phyloP scores from a whole-genome alignment of 2,888 invertebrate species.

The Yponomeuta evonymella region DNA sequence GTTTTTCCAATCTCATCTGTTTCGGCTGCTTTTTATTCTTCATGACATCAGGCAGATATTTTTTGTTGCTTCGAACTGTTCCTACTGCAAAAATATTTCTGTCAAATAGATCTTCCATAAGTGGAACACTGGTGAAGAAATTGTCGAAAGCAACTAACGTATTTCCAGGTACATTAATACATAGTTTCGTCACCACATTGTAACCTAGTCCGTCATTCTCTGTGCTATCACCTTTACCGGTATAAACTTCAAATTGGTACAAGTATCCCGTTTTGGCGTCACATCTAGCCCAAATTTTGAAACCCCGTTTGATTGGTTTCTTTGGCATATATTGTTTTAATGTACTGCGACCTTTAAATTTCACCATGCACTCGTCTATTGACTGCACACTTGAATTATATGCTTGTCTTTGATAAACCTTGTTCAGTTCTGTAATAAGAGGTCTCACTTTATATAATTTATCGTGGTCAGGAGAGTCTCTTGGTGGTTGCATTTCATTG shows the following conservation, averaged over 20 bases:
- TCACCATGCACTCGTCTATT: conserved; percentile 32
- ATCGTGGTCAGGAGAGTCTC: conserved; percentile 27
- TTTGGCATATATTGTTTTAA: conserved; percentile 32
- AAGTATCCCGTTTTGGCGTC: conserved; percentile 18
- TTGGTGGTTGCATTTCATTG: conserved; percentile 26
- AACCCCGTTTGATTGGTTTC: conserved; percentile 23
- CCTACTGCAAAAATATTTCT: conserved; percentile 30
- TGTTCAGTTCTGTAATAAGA: conserved; percentile 26
- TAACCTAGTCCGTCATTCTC: conserved; percentile 28
- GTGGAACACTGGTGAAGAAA: conserved; percentile 17
- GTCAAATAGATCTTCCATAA: conserved; percentile 27
- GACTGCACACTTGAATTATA: conserved; percentile 25
- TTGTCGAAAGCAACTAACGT: conserved; percentile 17
- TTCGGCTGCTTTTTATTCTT: conserved; percentile 27
- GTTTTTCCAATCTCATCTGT: conserved; percentile 28
- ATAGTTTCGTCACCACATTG: conserved; percentile 24
- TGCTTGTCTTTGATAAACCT: conserved; percentile 25
- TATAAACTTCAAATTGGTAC: conserved; percentile 27
- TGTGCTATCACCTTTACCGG: conserved; percentile 27
- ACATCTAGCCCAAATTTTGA: conserved; percentile 18
- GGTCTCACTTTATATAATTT: conserved; percentile 30
- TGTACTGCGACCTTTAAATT: conserved; percentile 29
- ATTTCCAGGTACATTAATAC: conserved; percentile 14
- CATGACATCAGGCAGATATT: conserved; percentile 29
- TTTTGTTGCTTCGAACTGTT: conserved; percentile 30